Evolutionary conservation across 2,113 vertebrate genomes (phyloP).

Genomic region (Eleginops maclovinus): DNA sequence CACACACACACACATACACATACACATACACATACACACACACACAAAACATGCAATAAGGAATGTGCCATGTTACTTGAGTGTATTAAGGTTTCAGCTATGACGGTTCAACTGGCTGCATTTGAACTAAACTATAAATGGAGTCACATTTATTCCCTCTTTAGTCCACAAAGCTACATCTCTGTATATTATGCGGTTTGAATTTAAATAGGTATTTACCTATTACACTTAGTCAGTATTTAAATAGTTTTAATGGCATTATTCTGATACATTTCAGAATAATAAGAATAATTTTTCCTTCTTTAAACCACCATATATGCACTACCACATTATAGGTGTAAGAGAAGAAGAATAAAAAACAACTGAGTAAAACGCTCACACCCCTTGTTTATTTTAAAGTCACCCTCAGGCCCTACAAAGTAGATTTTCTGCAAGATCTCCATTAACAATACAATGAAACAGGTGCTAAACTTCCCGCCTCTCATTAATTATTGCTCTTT

Average conservation of each 20-base stretch:
- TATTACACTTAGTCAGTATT: background rate
- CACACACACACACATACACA: constrained; percentile 21
- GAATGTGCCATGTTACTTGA: constrained; percentile 7
- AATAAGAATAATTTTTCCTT: background rate
- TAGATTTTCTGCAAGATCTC: constrained; percentile 66
- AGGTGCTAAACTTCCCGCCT: constrained; percentile 82
- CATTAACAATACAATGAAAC: constrained; percentile 81
- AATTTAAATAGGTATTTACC: background rate
- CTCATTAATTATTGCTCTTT: constrained; percentile 82
- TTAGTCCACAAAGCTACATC: constrained; percentile 14
- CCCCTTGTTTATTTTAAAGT: constrained; percentile 71
- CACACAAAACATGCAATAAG: constrained; percentile 10
- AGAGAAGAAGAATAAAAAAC: too few relatives aligned
- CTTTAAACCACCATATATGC: background rate
- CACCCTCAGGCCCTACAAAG: constrained; percentile 56
- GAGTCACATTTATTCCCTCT: background rate
- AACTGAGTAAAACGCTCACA: constrained; percentile 28
- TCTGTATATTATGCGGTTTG: background rate
- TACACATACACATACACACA: constrained; percentile 15
- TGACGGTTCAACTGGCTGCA: background rate
- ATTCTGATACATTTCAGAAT: background rate
- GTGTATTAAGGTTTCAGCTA: constrained; percentile 9
- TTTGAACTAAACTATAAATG: constrained; percentile 10
- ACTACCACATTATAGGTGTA: background rate
- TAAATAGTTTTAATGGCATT: background rate